Evolutionary conservation across 2,888 invertebrate genomes (phyloP), one percentile per base, ranked within the genome.

Genomic region (Oconnorella tubifera): DNA sequence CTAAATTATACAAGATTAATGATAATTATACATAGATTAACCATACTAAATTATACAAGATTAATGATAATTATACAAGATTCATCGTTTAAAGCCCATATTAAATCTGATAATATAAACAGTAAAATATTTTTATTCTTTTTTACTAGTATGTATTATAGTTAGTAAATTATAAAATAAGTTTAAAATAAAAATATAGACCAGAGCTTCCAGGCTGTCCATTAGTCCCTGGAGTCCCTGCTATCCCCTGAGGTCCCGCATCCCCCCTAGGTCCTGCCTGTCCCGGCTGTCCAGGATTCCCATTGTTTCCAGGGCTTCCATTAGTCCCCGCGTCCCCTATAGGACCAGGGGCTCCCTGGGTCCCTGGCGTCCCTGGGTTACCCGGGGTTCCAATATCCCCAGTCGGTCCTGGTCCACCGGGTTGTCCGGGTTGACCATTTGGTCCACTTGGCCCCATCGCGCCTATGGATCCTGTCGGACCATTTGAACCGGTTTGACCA

Each of bases 191-290:
- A n/a, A n/a, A n/a, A n/a, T n/a, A n/a, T n/a, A n/a, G n/a, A 40
- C 68, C 68, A 3, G 61, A 51, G n/a, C 1, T 23, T n/a, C 68
- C 68, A 53, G 40, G 27, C 1, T 60, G 48, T 27, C 68, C 68
- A 19, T 33, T 28, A n/a, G 48, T 31, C n/a, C 68, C 68, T 6
- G 55, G 14, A 23, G 48, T 28, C 19, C 68, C 68, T 2, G 28
- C 4, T 2, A 29, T 40, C 56, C 68, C 68, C 31, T 59, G 32
- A 27, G 59, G 33, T 50, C 71, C 71, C 25, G 58, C 33, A 49
- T 57, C 49, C 59, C 69, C 69, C 29, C 48, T 2, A 51, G 64
- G 61, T 31, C 70, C 70, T 23, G 57, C 32, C 23, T 49, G 62
- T 27, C 68, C 68, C 10, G 63, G 23, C 1, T 55, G 29, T 31